Base-by-base conservation (phyloP, 1,140 invertebrate genomes). In the Micrasema longulum region DNA sequence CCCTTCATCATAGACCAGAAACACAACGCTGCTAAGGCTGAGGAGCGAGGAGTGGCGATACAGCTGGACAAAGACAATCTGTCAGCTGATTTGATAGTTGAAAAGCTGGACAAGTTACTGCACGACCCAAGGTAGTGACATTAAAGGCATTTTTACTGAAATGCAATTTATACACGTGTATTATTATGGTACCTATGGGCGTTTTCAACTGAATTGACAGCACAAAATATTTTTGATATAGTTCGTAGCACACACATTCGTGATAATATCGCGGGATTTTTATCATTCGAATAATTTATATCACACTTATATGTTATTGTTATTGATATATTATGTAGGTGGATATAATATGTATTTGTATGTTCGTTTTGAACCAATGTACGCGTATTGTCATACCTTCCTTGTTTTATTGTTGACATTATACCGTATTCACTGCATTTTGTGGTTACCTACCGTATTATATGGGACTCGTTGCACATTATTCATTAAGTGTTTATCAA, bases 1-100 rank as follows among this genome's bases (percentile, higher is more conserved):
- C 88, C 88, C 41, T 83, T 85, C 76, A 83, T 84, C 65, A 82
- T 82, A 12, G 84, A 85, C 78, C 84, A 85, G 76, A 77, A 75
- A 50, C 70, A 72, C 38, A 75, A 75, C 43, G 50, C 70, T 48
- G 74, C 74, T 3, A 38, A 60, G 16, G 74, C 74, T 26, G 60
- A 57, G 4, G 70, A 75, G 63, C 69, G 74, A 67, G 74, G 74
- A 36, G 66, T 75, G 1, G 74, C 70, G 11, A 16, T 75, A 10
- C 26, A 45, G n/a, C 41, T 75, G 23, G 62, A 75, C 45, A 62
- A 66, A 18, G 47, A 70, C 11, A 68, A 69, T n/a, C 41, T 75
- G 22, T 35, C 66, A 5, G 35, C 26, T 22, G 67, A 70, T 12
- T 12, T 64, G 18, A 72, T 75, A 10, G 31, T 7, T n/a, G 31